Base-by-base conservation (phyloP, 2,888 invertebrate genomes). In the Phytoseiulus persimilis region DNA sequence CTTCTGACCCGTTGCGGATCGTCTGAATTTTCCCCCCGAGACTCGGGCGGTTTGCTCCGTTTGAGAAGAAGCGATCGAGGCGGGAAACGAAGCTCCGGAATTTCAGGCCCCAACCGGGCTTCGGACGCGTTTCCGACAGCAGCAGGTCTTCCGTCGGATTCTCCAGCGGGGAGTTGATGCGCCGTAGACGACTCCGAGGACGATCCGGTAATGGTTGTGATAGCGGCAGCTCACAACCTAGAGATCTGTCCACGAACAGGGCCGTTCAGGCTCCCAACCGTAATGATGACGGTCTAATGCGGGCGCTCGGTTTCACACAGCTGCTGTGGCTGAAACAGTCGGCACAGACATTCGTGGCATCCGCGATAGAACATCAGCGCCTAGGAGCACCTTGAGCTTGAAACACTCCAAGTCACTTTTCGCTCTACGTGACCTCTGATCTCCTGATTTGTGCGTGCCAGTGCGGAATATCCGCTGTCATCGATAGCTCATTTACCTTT, bases 221-320 rank as follows among this genome's bases (percentile, higher is more conserved):
- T 45, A 87, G 87, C 87, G 31, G 31, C 87, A 87, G 33, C 32
- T n/a, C 14, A 65, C 65, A 65, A 65, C 65, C 65, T 65, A 18
- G 65, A 28, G 65, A 65, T 18, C 65, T 65, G 18, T 65, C 65
- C 65, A 65, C 28, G 65, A 65, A 65, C 65, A 2, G 46, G 46
- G 46, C 46, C 14, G 46, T 46, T 46, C 46, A 46, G 65, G 65
- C 65, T 65, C 65, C 65, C 65, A 65, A 65, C 65, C 65, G 65
- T 65, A 65, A 65, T 65, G 65, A 65, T 65, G 65, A 65, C 65
- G 65, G 65, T 23, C 65, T 65, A 18, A 65, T 65, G 65, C 65
- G 65, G 65, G 65, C 65, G 65, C 65, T 65, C 65, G 65, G 65
- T 65, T 65, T 65, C 65, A 65, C 65, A 65, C 65, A 65, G 65